These are phyloP conservation scores for Bombus confusus DNA, from an alignment of 1,140 invertebrate genomes.

Conservation along the genomic window DNA sequence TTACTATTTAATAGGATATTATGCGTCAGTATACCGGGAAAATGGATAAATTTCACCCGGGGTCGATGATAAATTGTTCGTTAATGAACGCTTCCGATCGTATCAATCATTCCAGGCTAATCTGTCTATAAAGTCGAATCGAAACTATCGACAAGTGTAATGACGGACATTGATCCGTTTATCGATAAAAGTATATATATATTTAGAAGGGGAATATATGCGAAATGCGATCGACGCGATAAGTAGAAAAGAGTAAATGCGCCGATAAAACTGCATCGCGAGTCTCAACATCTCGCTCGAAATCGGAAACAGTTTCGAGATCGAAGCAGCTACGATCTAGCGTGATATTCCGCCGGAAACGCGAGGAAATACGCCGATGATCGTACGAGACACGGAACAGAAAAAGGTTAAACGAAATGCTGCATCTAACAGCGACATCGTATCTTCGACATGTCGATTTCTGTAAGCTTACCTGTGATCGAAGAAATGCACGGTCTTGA, in stretches of 20 bases:
- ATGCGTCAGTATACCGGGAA: neutral
- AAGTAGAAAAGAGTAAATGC: no score
- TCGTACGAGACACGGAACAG: no score
- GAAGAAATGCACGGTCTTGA: neutral
- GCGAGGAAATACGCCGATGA: no score
- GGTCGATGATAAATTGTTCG: neutral
- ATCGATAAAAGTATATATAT: neutral
- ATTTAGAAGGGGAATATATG: neutral
- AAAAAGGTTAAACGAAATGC: no score
- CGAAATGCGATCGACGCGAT: neutral
- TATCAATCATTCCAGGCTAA: neutral
- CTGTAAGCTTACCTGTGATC: neutral
- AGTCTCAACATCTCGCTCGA: no score
- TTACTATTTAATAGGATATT: slow-evolving; percentile 34
- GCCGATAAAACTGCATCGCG: no score
- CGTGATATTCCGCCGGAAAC: no score
- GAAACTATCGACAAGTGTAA: neutral
- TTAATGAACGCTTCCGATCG: slow-evolving; percentile 4
- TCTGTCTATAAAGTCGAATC: neutral
- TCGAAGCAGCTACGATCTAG: no score
- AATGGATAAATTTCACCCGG: slow-evolving; percentile 4
- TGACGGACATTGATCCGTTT: neutral
- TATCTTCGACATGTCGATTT: no score
- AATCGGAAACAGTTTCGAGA: no score
- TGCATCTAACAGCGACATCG: no score